Base-by-base conservation (phyloP, 2,888 invertebrate genomes). In the Cremastinae sp. region DNA sequence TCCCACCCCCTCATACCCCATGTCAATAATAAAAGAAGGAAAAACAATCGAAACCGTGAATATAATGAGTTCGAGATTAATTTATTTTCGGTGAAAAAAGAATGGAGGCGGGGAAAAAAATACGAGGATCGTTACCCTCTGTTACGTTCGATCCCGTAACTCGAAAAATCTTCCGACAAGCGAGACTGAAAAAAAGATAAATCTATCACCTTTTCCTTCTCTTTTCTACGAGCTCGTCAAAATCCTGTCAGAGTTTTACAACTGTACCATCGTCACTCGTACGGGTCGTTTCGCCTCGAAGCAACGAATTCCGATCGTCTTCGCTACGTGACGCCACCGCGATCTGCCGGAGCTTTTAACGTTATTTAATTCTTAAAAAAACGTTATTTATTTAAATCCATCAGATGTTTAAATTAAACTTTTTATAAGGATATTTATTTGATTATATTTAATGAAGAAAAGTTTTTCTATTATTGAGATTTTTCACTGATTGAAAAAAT, bases 1-100 rank as follows among this genome's bases (percentile, higher is more conserved):
- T 83, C 81, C 72, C 75, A 49, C 59, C 65, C n/a, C 59, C 35
- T n/a, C 49, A 59, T 51, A 49, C 51, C 69, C 83, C 83, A 86
- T 85, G 87, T 87, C 86, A 87, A 85, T 86, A 83, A 84, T 51
- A 64, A 64, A 64, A 35, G 10, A 83, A 79, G 72, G 79, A 77
- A 79, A 79, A 74, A 74, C 61, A 71, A 75, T 66, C 68, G 64
- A 69, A 72, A 69, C 45, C 39, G 72, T 68, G 22, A 68, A 5
- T 28, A 28, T 39, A 39, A 14, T 18, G 39, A 56, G 8, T 28
- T 16, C 68, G 65, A 55, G 56, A 78, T 70, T n/a, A 20, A 69
- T 53, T 56, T 62, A 22, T 47, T 64, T 43, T 35, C n/a, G 9
- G 16, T 12, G 18, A 9, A n/a, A 16, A 22, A 22, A 20, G 7